These are phyloP conservation scores for Listrodromus nycthemerus DNA, from an alignment of 2,888 invertebrate genomes.

Conservation along the genomic window DNA sequence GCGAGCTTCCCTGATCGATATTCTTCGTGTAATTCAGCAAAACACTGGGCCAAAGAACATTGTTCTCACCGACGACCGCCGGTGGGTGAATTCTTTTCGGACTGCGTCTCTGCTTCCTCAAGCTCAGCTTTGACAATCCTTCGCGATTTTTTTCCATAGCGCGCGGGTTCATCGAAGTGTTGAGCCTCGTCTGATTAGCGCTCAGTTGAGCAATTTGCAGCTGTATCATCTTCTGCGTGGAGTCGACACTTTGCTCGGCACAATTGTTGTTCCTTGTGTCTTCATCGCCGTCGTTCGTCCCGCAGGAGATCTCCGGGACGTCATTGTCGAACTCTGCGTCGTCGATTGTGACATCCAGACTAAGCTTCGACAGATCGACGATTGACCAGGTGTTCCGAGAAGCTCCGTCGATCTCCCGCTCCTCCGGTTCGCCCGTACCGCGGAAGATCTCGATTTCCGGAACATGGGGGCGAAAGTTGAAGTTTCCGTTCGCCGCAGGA, in stretches of 20 bases:
- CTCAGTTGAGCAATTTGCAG: conserved; percentile 45
- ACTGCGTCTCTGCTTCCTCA: conserved; percentile 50
- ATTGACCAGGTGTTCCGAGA: conserved; percentile 70
- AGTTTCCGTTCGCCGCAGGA: conserved; percentile 3
- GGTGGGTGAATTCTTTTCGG: conserved; percentile 62
- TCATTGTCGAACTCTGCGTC: conserved; percentile 13
- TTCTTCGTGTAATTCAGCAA: conserved; percentile 73
- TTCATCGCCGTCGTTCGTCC: neutral
- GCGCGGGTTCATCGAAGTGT: conserved; percentile 31
- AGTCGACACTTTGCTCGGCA: conserved; percentile 10
- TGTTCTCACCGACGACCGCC: conserved; percentile 70
- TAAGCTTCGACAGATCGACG: conserved; percentile 72
- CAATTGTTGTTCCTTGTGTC: conserved; percentile 23
- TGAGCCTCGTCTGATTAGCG: conserved; percentile 29
- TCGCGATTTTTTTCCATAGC: conserved; percentile 33
- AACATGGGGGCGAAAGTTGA: neutral
- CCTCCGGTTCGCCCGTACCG: conserved; percentile 2
- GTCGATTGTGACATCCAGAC: conserved; percentile 51
- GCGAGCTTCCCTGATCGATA: conserved; percentile 64
- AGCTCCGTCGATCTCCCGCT: neutral
- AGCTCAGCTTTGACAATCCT: conserved; percentile 53
- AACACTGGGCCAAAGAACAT: conserved; percentile 72
- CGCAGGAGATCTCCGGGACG: neutral
- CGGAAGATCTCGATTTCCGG: conserved; percentile 8
- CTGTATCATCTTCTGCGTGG: conserved; percentile 53